Conservation (phyloP, 1,140 invertebrate genomes). For the Drosophila melanogaster region Release_6_plus_ISO1_MT NC_004354.4:5511501-5512000, state of each 20-base stretch:
- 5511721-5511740: constrained; percentile 12
- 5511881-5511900: constrained; percentile 67
- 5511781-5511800: too few relatives aligned
- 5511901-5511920: constrained; percentile 69
- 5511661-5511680: constrained; percentile 65
- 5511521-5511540: too few relatives aligned
- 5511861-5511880: constrained; percentile 61
- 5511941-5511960: constrained; percentile 64
- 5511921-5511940: constrained; percentile 71
- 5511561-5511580: too few relatives aligned
- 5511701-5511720: constrained; percentile 66
- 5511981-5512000: constrained; percentile 17
- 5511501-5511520: too few relatives aligned
- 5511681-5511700: constrained; percentile 76
- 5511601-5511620: constrained; percentile 52
- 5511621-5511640: constrained; percentile 48
- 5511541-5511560: too few relatives aligned
- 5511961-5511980: constrained; percentile 22
- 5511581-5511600: constrained; percentile 44
- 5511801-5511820: not conserved
- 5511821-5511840: not conserved
- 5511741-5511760: too few relatives aligned
- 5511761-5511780: too few relatives aligned
- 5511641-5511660: constrained; percentile 66
- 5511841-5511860: constrained; percentile 35